Percentiles rank a stretch among this genome's conserved stretches.
phyloP scores from a whole-genome alignment of 2,113 vertebrate genomes.

The Equus przewalskii region DNA sequence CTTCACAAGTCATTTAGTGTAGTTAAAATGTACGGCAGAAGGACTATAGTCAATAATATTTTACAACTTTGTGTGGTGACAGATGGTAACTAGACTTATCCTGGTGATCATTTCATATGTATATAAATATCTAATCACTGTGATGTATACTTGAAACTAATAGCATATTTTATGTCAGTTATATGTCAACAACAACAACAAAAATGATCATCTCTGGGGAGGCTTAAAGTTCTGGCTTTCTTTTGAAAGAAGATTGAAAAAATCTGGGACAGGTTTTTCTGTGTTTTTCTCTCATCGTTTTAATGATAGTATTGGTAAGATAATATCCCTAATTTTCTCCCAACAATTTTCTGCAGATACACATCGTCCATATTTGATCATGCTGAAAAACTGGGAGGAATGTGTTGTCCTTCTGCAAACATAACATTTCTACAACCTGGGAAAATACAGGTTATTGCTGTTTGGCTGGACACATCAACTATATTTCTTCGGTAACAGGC shows the following conservation, averaged over 20 bases:
- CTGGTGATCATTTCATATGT: no score
- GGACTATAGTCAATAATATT: no score
- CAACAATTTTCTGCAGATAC: background rate
- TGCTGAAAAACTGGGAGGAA: background rate
- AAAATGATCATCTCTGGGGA: background rate
- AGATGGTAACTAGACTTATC: no score
- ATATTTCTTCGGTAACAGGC: background rate
- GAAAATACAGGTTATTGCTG: background rate
- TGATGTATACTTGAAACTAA: no score
- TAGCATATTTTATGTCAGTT: no score
- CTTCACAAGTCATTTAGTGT: background rate
- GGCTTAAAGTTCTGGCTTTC: background rate
- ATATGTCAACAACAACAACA: no score
- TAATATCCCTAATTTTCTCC: background rate
- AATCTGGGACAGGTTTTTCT: background rate
- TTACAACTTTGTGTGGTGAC: no score
- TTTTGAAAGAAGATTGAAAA: background rate
- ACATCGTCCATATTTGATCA: background rate
- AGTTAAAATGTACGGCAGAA: background rate
- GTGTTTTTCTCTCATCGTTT: background rate
- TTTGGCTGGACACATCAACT: background rate
- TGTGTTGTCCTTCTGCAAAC: background rate
- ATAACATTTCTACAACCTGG: background rate
- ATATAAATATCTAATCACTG: no score
- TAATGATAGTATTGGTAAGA: conserved; percentile 5